phyloP scores from a whole-genome alignment of 2,797 vertebrate genomes.

The Leucoraja ocellata region DNA sequence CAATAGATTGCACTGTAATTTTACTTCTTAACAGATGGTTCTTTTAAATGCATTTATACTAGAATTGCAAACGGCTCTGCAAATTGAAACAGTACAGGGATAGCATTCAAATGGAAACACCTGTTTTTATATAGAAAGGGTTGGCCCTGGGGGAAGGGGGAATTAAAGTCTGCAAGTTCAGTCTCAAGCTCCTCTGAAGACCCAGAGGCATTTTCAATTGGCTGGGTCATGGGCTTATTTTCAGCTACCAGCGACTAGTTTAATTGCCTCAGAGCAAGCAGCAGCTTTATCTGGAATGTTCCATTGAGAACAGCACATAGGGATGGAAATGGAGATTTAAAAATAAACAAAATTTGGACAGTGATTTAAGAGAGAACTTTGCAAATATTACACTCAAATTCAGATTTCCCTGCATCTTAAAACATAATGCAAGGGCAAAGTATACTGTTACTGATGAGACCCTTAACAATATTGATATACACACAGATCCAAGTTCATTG shows the following conservation, averaged over 20 bases:
- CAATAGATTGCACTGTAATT: not conserved
- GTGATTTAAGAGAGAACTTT: not conserved
- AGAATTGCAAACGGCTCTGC: not conserved
- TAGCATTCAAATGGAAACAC: not conserved
- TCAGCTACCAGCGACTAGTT: not conserved
- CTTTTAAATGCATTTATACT: not conserved
- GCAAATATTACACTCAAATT: not conserved
- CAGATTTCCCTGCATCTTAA: not conserved
- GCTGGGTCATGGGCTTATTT: not conserved
- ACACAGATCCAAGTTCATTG: no score
- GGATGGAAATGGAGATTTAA: not conserved
- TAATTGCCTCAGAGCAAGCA: not conserved
- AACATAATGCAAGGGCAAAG: no score
- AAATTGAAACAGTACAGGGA: not conserved
- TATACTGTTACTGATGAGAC: no score
- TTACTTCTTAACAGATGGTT: not conserved
- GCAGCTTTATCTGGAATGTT: not conserved
- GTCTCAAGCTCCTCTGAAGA: not conserved
- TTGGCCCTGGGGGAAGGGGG: not conserved
- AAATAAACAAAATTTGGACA: not conserved
- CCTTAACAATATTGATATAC: no score
- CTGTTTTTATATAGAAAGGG: not conserved
- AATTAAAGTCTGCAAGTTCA: not conserved
- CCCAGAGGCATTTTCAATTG: not conserved
- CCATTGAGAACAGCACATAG: not conserved